A percentile compares a stretch with the other conserved stretches of the same genome.
These are phyloP conservation scores for Struthidea cinerea DNA, from an alignment of 2,113 vertebrate genomes.

Conservation along the genomic window DNA sequence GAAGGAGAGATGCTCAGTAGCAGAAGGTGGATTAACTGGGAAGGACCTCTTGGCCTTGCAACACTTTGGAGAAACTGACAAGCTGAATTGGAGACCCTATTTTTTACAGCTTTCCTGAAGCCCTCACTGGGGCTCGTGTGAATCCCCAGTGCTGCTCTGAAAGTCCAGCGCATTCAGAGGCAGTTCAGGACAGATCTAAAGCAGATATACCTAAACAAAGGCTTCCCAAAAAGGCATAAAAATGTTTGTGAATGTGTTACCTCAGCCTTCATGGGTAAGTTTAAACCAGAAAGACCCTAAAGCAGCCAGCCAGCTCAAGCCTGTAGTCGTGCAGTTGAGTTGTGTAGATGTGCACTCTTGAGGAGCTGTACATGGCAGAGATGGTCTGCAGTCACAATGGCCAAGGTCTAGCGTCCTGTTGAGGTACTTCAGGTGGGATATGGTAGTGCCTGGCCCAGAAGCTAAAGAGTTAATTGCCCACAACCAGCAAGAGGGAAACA, in stretches of 20 bases:
- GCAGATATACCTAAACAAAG: background rate
- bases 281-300: background rate
- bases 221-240: background rate
- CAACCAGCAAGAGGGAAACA: background rate
- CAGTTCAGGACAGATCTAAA: background rate
- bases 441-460: background rate
- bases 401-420: background rate
- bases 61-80: background rate
- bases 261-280: background rate
- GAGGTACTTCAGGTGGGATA: background rate
- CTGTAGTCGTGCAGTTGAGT: background rate
- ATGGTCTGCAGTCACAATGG: accelerated
- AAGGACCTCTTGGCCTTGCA: background rate
- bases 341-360: too few relatives aligned
- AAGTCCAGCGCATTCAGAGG: background rate
- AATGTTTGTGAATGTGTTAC: background rate
- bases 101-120: background rate
- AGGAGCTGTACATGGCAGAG: background rate
- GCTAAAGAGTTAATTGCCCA: background rate
- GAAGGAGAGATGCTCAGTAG: background rate
- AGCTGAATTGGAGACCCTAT: background rate
- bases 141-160: background rate
- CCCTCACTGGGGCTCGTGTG: background rate
- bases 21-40: background rate
- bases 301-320: background rate